Evolutionary conservation across 1,140 invertebrate genomes (phyloP), one percentile per base, ranked within the genome.

Genomic region (Octopus bimaculoides): DNA sequence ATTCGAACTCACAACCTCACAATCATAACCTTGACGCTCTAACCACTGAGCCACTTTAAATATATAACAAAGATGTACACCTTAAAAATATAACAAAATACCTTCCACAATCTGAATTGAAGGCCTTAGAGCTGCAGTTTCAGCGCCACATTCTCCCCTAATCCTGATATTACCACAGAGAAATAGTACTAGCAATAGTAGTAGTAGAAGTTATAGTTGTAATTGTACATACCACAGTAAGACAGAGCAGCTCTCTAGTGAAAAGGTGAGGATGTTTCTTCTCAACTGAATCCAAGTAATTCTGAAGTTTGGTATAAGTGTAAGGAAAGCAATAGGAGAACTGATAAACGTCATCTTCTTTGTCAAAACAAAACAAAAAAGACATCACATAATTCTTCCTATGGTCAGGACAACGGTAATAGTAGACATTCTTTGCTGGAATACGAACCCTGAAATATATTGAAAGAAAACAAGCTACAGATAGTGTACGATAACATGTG

Each of bases 241-340:
- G 92, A 93, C 84, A 93, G 41, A 96, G 91, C n/a, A 92, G 90
- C 85, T 95, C 93, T 85, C 94, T 91, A 56, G 92, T 92, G 80
- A 95, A 93, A 79, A 86, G 93, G 77, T 89, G 90, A 82, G 91
- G 91, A 85, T 90, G 91, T 86, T 88, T 93, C 85, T 92, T 92
- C 86, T 95, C 95, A 85, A 96, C 91, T 75, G 92, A 89, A 81
- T 94, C 93, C 77, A 99, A 90, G 90, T 98, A 95, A 71, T 94
- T 94, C 89, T 98, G 94, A 78, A 96, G 91, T 74, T 95, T 92
- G 0, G 96, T 95, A 91, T 98, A 99, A 2, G 96, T 96, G 89
- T 99, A 99, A 0, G 98, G 98, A 84, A 95, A 96, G 10, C 94
- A 94, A 84, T 98, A 93, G 1, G 95, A 93, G 91, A 99, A 99